phyloP scores from a whole-genome alignment of 2,113 vertebrate genomes.

The Pachycephala philippinensis region DNA sequence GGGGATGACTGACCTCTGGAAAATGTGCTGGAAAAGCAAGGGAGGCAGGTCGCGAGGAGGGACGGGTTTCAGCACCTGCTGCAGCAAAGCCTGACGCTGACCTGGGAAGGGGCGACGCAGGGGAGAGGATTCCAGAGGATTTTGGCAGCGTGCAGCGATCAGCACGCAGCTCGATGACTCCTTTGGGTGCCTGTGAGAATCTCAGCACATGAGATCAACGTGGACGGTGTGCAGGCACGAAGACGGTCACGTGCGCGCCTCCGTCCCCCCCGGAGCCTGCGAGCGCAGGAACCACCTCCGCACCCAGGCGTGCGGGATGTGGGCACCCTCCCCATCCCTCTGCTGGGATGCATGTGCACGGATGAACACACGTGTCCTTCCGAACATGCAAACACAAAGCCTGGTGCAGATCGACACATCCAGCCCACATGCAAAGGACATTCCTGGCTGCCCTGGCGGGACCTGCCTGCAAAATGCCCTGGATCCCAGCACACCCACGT shows the following conservation, averaged over 20 bases:
- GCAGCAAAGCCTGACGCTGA: conserved; percentile 34
- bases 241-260: background rate
- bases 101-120: conserved; percentile 50
- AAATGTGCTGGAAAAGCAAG: conserved; percentile 65
- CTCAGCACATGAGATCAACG: conserved; percentile 43
- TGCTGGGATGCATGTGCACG: rapidly evolving
- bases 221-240: background rate
- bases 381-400: background rate
- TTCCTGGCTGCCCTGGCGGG: background rate
- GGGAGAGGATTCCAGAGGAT: conserved; percentile 57
- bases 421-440: background rate
- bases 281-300: background rate
- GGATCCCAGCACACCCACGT: background rate
- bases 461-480: background rate
- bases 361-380: rapidly evolving
- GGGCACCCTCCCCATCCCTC: background rate
- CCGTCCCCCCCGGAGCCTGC: rapidly evolving
- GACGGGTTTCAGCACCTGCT: conserved; percentile 64
- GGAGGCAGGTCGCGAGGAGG: conserved; percentile 13
- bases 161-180: conserved; percentile 11
- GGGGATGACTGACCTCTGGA: conserved; percentile 44
- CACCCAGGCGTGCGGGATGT: rapidly evolving
- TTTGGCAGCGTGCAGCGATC: conserved; percentile 12
- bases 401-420: rapidly evolving
- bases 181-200: conserved; percentile 49